Percentiles rank a stretch among this genome's conserved stretches.
These are phyloP conservation scores for Scotopteryx bipunctaria DNA, from an alignment of 2,888 invertebrate genomes.

Conservation along the genomic window DNA sequence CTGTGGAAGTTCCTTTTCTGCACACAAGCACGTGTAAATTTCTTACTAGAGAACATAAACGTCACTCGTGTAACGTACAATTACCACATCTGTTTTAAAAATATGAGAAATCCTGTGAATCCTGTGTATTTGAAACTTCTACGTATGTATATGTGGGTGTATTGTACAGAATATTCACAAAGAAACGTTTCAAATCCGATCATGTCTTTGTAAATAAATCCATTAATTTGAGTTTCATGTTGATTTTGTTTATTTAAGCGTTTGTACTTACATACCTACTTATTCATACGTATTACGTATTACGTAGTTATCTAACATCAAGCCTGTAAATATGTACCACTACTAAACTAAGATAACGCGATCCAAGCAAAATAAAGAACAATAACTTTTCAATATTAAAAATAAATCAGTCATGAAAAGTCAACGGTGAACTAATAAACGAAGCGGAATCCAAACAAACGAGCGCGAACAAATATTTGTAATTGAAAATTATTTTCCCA, in stretches of 20 bases:
- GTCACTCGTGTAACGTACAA: neutral
- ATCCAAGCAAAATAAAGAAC: too few species aligned
- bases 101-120: neutral
- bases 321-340: too few species aligned
- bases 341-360: too few species aligned
- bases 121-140: neutral
- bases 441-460: neutral
- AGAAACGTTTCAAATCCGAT: conserved; percentile 18
- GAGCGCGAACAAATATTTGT: neutral
- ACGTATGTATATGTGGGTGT: neutral
- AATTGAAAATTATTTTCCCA: neutral
- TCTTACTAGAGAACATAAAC: too few species aligned
- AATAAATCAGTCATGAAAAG: neutral
- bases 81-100: neutral
- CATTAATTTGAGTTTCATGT: too few species aligned
- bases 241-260: too few species aligned
- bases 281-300: too few species aligned
- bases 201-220: conserved; percentile 13
- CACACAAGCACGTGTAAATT: too few species aligned
- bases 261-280: too few species aligned
- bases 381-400: too few species aligned
- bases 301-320: too few species aligned
- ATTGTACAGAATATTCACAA: neutral
- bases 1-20: too few species aligned
- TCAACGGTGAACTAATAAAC: neutral